phyloP scores from a whole-genome alignment of 2,113 vertebrate species.

The Dasyornis broadbenti region DNA sequence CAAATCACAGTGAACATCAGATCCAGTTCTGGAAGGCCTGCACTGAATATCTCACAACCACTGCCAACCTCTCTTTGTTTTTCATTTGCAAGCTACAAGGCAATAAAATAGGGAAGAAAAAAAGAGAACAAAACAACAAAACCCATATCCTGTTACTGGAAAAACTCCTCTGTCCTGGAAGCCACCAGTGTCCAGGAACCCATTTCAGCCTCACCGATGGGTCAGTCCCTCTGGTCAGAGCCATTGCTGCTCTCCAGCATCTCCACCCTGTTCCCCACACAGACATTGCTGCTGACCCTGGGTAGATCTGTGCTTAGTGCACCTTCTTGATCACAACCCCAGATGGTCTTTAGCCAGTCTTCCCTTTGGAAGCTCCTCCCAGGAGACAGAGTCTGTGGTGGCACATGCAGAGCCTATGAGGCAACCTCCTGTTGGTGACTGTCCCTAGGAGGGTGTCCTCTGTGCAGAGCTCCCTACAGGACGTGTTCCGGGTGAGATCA shows the following conservation, averaged over 20 bases:
- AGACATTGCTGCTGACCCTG: neutral
- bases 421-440: neutral
- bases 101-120: neutral
- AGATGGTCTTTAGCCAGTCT: neutral
- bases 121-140: neutral
- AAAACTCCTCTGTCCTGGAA: neutral
- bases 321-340: neutral
- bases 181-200: neutral
- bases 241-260: neutral
- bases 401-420: neutral
- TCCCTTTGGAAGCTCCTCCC: neutral
- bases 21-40: conserved; percentile 34
- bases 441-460: neutral
- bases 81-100: conserved; percentile 40
- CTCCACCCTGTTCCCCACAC: neutral
- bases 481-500: neutral
- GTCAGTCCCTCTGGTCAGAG: neutral
- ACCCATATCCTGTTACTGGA: neutral
- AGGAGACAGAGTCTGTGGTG: neutral
- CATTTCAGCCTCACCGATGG: neutral
- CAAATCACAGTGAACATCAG: conserved; percentile 46
- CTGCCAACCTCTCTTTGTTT: conserved; percentile 44
- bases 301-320: neutral
- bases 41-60: conserved; percentile 28
- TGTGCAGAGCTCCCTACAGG: neutral